Evolutionary conservation across 2,113 vertebrate species (phyloP), one percentile per base, ranked within the genome.

Genomic region (Thunnus thynnus): DNA sequence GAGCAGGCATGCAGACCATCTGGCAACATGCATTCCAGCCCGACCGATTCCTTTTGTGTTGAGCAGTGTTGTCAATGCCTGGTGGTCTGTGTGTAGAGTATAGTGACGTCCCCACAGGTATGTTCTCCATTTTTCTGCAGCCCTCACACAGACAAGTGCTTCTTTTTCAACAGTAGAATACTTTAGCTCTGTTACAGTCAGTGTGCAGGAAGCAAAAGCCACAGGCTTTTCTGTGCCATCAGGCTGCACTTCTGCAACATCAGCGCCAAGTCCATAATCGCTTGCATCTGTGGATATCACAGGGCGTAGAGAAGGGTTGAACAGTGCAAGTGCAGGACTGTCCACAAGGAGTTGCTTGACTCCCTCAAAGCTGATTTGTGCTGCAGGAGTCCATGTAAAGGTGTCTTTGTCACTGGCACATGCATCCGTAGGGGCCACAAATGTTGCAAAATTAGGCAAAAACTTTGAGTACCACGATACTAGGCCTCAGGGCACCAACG

Each of bases 61-160:
- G 32, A 76, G 74, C 13, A 67, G 13, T 9, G 63, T 76, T n/a
- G 63, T 76, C 0, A 67, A 7, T 1, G 74, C 63, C 12, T 76
- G 52, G 51, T 79, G 68, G 18, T 79, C 60, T 3, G 51, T 65
- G 1, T 4, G 16, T 1, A 79, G 13, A 4, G 61, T 66, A 7
- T 66, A 80, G 2, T 3, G 12, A 10, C 47, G 0, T 7, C 75
- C 65, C 75, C 65, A 69, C 5, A 69, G 13, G 10, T 52, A 69
- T 5, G 47, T 69, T 25, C 44, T 22, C 54, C 55, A 72, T 17
- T 22, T 47, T n/a, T 58, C 41, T 47, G 55, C 27, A 7, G 54
- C 69, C 54, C 69, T 48, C 32, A 70, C 30, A 30, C 41, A 58
- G 1, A 8, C 20, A 3, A 72, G 54, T n/a, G 69, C 54, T 13